These are phyloP conservation scores for Xerus inauris DNA, from an alignment of 2,113 vertebrate species.

Conservation along the genomic window DNA sequence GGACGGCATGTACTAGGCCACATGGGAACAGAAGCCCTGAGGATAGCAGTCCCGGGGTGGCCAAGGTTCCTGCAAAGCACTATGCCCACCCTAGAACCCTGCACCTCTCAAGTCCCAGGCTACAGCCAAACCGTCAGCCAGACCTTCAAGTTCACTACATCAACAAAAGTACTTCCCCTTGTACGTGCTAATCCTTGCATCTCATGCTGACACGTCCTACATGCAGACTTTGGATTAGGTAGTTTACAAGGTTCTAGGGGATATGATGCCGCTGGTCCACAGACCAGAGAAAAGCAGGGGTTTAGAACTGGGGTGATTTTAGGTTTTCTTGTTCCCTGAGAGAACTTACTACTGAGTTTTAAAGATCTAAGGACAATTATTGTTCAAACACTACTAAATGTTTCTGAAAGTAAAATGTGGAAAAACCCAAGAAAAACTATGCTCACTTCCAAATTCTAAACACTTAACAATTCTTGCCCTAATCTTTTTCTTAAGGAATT, in stretches of 20 bases:
- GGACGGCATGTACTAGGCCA: not conserved
- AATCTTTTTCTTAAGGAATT: not conserved
- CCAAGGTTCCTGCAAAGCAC: not conserved
- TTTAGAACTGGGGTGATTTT: not conserved
- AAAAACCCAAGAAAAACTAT: not conserved
- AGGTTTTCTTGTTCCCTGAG: not conserved
- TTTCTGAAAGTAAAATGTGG: slow-evolving; percentile 20
- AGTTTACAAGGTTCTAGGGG: not conserved
- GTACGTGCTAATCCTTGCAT: not conserved
- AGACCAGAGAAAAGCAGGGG: not conserved
- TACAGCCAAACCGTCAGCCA: not conserved
- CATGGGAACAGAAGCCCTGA: not conserved
- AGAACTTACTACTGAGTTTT: not conserved
- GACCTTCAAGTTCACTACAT: not conserved
- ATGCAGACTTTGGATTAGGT: not conserved
- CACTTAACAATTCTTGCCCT: not conserved
- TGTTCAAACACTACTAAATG: not conserved
- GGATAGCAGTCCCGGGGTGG: not conserved
- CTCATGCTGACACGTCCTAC: not conserved
- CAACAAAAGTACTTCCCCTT: not conserved
- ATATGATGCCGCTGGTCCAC: rapidly evolving
- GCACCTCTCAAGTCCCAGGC: not conserved
- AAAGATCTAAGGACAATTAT: not conserved
- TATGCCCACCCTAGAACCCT: not conserved
- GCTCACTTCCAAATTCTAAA: not conserved